Conservation (phyloP, 2,888 invertebrate species). For the Synanthedon formicaeformis region DNA sequence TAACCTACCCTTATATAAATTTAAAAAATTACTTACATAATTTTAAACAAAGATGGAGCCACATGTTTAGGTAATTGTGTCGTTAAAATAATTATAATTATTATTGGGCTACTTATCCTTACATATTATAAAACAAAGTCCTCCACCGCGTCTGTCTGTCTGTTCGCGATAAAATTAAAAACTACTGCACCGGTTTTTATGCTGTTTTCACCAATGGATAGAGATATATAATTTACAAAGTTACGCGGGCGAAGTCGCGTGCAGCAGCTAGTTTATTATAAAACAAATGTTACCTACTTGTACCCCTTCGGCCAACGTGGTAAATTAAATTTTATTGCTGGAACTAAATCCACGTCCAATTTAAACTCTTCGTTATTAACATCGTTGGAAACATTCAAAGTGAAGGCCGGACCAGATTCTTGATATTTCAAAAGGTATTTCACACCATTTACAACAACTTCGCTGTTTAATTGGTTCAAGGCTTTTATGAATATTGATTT, state of each 20-base stretch:
- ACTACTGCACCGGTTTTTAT: too few species aligned
- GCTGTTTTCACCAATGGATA: too few species aligned
- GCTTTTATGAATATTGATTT: constrained; percentile 29
- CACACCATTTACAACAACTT: constrained; percentile 31
- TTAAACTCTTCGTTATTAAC: constrained; percentile 22
- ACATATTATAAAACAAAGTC: too few species aligned
- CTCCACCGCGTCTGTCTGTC: too few species aligned
- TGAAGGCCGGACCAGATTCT: constrained; percentile 58
- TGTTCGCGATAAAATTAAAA: too few species aligned
- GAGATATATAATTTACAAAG: too few species aligned
- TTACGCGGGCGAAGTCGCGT: too few species aligned
- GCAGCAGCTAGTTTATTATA: too few species aligned
- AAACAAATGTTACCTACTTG: constrained; percentile 21
- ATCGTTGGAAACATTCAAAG: constrained; percentile 44
- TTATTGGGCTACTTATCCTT: too few species aligned
- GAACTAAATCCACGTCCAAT: constrained; percentile 67
- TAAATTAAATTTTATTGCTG: constrained; percentile 55
- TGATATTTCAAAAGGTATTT: constrained; percentile 28
- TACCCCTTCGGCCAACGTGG: constrained; percentile 51
- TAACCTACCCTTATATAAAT: not conserved
- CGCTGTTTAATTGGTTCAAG: constrained; percentile 39
- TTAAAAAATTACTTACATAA: not conserved
- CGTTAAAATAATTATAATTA: too few species aligned
- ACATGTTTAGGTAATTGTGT: not conserved
- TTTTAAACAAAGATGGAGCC: not conserved